A percentile compares a stretch with the other conserved stretches of the same genome.
Conservation (phyloP, 2,888 invertebrate species). For the Ophonus ardosiacus region DNA sequence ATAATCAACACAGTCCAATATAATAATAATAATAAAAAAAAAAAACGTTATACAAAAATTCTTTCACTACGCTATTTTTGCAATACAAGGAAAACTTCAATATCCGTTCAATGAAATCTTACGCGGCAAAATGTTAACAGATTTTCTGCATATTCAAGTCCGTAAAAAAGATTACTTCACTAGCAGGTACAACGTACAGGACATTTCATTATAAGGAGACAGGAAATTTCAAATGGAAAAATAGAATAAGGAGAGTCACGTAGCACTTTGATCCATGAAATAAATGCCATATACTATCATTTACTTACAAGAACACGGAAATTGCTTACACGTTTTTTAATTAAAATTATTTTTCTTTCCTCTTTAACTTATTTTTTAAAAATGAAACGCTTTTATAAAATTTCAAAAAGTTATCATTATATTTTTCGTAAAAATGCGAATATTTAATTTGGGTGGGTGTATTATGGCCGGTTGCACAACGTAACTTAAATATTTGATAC, state of each 20-base stretch:
- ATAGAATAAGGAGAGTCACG: not conserved
- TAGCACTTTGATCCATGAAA: constrained; percentile 20
- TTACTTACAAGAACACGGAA: not conserved
- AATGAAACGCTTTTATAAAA: too few relatives aligned
- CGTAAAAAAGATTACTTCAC: constrained; percentile 18
- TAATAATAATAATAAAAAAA: not conserved
- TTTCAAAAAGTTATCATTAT: too few relatives aligned
- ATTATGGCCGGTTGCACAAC: too few relatives aligned
- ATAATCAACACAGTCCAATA: not conserved
- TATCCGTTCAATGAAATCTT: constrained; percentile 5
- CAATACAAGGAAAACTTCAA: constrained; percentile 18
- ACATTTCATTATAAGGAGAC: constrained; percentile 29
- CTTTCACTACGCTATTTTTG: not conserved
- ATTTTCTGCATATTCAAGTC: constrained; percentile 23
- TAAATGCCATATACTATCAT: not conserved
- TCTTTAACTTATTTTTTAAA: too few relatives aligned
- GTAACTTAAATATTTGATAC: too few relatives aligned
- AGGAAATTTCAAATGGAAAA: constrained; percentile 11
- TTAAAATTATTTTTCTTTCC: not conserved
- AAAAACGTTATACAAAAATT: not conserved
- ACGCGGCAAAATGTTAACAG: constrained; percentile 17
- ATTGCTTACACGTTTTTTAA: not conserved
- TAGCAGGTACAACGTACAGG: constrained; percentile 6
- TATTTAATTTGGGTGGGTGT: too few relatives aligned
- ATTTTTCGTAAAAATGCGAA: too few relatives aligned